Base-by-base conservation (phyloP, 2,888 invertebrate species). In the Meandrusa payeni region DNA sequence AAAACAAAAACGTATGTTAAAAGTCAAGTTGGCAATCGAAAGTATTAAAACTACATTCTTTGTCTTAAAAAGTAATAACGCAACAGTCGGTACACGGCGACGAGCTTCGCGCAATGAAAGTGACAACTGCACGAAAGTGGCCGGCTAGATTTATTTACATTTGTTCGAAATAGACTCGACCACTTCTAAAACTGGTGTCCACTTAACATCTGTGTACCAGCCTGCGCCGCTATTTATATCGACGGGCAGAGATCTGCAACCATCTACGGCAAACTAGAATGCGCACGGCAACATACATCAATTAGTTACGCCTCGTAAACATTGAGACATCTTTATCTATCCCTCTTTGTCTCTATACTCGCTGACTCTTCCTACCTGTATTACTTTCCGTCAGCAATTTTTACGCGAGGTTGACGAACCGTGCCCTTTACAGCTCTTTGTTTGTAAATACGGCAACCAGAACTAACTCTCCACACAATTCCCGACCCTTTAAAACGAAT, bases 71-170 rank as follows among this genome's bases (percentile, higher is more conserved):
- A 34, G 27, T 23, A 45, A 34, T 34, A 40, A 34, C 17, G 22
- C 33, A 29, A 24, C 32, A 38, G 47, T 33, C 63, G 53, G 61
- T 61, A 61, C 59, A 60, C 55, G 57, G 63, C 62, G 56, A 47
- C 51, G 57, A 43, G 48, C 45, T 52, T n/a, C n/a, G n/a, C 49
- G 65, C 68, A 76, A 80, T 71, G 83, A 86, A 86, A 83, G 81
- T 78, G 78, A 82, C 79, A 77, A 71, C 64, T 63, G 61, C 68
- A 78, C 72, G 82, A 83, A 81, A 83, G 81, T 80, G 69, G 73
- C 70, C 71, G 59, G 70, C 65, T 77, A 78, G 78, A 83, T 82
- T 83, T 83, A 85, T 83, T 81, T 78, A 82, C 82, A 81, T 76
- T 78, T 73, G 79, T 79, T 79, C 66, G 64, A 79, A 81, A 85